These are phyloP conservation scores for Opisthocomus hoazin DNA, from an alignment of 2,113 vertebrate species.

Conservation along the genomic window DNA sequence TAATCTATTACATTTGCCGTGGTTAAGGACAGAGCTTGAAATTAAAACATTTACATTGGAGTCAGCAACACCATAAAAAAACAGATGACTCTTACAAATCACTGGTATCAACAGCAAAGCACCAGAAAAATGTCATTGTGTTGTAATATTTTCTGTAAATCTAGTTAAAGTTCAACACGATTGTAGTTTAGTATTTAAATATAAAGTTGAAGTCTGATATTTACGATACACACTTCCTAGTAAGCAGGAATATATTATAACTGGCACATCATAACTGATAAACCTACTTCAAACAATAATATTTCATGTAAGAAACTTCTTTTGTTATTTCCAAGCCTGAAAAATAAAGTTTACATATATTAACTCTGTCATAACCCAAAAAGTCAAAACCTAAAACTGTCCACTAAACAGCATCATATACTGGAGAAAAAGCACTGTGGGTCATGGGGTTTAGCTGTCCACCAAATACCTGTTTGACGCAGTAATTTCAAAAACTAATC, in stretches of 20 bases:
- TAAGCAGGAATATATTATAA: neutral
- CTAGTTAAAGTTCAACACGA: neutral
- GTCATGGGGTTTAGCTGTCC: neutral
- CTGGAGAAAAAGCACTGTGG: neutral
- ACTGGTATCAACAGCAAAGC: neutral
- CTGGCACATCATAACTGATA: neutral
- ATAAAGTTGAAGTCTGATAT: neutral
- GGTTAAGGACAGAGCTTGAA: neutral
- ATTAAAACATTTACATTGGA: neutral
- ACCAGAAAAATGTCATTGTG: neutral
- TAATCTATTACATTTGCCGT: neutral
- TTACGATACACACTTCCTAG: neutral
- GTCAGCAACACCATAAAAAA: neutral
- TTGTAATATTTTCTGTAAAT: neutral
- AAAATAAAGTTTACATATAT: neutral
- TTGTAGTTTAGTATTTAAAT: neutral
- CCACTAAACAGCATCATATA: neutral
- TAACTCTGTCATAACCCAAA: neutral
- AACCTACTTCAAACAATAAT: neutral
- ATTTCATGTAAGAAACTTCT: neutral
- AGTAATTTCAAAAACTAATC: neutral
- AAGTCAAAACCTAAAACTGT: too few species aligned
- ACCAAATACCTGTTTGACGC: neutral
- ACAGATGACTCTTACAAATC: neutral
- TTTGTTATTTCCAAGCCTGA: neutral